Base-by-base conservation (phyloP, 2,797 vertebrate species). In the Iguana delicatissima region DNA sequence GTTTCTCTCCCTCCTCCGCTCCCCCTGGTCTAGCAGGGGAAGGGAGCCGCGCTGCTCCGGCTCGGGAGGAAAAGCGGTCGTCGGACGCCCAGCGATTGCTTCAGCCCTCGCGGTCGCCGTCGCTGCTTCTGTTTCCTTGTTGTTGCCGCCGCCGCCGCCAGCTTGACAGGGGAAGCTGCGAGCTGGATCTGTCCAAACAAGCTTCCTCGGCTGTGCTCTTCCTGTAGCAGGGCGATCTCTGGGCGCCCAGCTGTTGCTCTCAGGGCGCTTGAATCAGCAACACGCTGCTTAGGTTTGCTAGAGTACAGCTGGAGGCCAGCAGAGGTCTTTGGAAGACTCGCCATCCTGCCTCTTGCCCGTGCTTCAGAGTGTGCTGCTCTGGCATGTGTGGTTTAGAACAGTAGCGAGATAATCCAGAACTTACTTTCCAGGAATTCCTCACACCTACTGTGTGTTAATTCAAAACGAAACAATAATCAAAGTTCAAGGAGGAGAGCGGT, bases 371-470 rank as follows among this genome's bases (percentile, higher is more conserved):
- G 42, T 42, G 42, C 42, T 42, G n/a, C 50, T 52, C 50, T 52
- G 1, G 50, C 50, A 52, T 52, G 50, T 52, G 6, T 52, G 50
- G 2, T 5, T 42, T 42, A 42, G 42, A 42, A 42, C 42, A 42
- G 42, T 3, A 42, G 42, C 42, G 1, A 52, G 50, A 52, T 52
- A 52, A 52, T 52, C 50, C 50, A 6, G 6, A 52, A 52, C 6
- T 8, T 1, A 32, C 35, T 22, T 22, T 52, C 12, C 0, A 32
- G 85, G 85, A 57, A 26, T 29, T 73, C 20, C 73, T 73, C 10
- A n/a, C 1, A n/a, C 20, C 1, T 12, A 42, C 38, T 0, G 18
- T 10, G 8, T 73, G 29, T 24, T 3, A 4, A 4, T 1, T 4
- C 4, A 9, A 69, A 46, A 10, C 26, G 2, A 67, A 84, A 3